phyloP scores from a whole-genome alignment of 2,888 invertebrate genomes.

The Napeogenes inachia region DNA sequence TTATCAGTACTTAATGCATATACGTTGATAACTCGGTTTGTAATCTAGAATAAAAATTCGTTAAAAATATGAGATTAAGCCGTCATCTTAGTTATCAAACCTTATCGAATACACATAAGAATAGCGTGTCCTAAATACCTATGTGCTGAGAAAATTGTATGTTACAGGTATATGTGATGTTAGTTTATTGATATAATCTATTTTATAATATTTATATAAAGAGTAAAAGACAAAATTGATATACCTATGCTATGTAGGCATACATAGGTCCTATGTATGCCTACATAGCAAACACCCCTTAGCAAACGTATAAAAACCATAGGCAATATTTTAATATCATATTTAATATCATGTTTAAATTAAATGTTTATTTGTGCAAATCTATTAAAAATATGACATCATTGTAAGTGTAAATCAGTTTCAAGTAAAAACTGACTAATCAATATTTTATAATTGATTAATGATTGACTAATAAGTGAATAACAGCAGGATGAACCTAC shows the following conservation, averaged over 20 bases:
- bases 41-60: conserved; percentile 65
- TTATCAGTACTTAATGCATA: conserved; percentile 21
- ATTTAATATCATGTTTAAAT: no score
- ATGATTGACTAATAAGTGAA: conserved; percentile 56
- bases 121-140: conserved; percentile 24
- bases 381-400: neutral
- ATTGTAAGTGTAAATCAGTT: conserved; percentile 20
- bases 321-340: no score
- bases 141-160: conserved; percentile 13
- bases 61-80: conserved; percentile 72
- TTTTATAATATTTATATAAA: no score
- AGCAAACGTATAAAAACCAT: no score
- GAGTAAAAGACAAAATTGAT: no score
- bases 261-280: no score
- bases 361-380: neutral
- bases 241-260: no score
- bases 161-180: neutral
- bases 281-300: no score
- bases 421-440: conserved; percentile 35
- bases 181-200: no score
- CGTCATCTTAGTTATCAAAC: conserved; percentile 70
- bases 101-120: conserved; percentile 62
- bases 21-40: conserved; percentile 39
- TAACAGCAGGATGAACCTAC: conserved; percentile 49
- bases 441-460: conserved; percentile 32